Evolutionary conservation across 2,113 vertebrate genomes (phyloP), one percentile per base, ranked within the genome.

Genomic region (Perca flavescens): DNA sequence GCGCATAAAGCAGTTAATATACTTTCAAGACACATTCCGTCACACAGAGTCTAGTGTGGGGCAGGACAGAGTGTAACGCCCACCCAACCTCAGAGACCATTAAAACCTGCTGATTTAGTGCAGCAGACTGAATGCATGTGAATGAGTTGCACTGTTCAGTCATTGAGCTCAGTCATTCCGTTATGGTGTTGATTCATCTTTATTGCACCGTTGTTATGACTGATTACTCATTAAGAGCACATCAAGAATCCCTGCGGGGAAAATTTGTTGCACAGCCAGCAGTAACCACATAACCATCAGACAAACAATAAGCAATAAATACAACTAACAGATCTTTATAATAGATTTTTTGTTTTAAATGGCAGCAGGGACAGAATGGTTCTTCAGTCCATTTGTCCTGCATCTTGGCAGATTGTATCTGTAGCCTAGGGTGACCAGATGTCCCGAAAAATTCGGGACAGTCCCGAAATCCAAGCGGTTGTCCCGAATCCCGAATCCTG

Each of bases 71-170:
- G 22, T 65, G 64, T 47, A 52, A 82, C 80, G 61, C 82, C 82
- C 79, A 81, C 77, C 61, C 36, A 65, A 71, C 65, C 80, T 73
- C 34, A 57, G 67, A 84, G 74, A 71, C 58, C 68, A 77, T 82
- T 86, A 86, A 86, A 90, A 81, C 2, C 49, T 66, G 76, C 25
- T 69, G 76, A 75, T 89, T 87, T 78, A 81, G 63, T 47, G 66
- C 68, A 54, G 49, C 54, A 79, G 67, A 77, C 52, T 13, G 46
- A 36, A 43, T 80, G 31, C 46, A 71, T 65, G 11, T 21, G 25
- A 22, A 40, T 66, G 31, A 68, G 60, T 78, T 64, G 67, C 66
- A 34, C 50, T 28, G 10, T 68, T 40, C 54, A 69, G 70, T 11
- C 56, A 63, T 61, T 58, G 53, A 79, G 60, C 53, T 50, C 72